Conservation (phyloP, 2,888 invertebrate genomes). For the Leistus spinibarbis region DNA sequence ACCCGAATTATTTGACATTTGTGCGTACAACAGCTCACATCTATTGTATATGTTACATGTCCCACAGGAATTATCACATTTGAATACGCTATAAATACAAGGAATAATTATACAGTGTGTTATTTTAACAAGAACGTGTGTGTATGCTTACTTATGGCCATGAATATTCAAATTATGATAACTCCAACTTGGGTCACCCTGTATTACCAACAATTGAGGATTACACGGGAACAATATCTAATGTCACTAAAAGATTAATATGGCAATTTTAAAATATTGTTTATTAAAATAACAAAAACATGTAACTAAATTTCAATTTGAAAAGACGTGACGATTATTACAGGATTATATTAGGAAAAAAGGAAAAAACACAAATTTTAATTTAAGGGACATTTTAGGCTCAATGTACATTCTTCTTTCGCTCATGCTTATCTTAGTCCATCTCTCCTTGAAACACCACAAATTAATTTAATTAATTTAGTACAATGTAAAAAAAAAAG, state of each 20-base stretch:
- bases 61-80: slow-evolving; percentile 18
- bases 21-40: not conserved
- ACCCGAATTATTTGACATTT: not conserved
- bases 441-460: too few relatives aligned
- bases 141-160: not conserved
- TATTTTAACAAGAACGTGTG: not conserved
- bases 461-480: too few relatives aligned
- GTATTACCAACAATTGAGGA: not conserved
- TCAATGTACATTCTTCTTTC: too few relatives aligned
- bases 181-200: not conserved
- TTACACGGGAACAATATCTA: not conserved
- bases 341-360: too few relatives aligned
- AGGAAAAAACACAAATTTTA: too few relatives aligned
- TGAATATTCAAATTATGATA: slow-evolving; percentile 30
- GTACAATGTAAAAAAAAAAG: not conserved
- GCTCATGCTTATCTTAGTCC: too few relatives aligned
- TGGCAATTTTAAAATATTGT: not conserved
- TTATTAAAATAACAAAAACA: not conserved
- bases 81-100: slow-evolving; percentile 14
- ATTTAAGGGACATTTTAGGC: too few relatives aligned
- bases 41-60: not conserved
- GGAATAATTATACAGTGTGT: not conserved
- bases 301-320: too few relatives aligned
- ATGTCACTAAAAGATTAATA: not conserved
- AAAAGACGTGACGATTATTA: too few relatives aligned